phyloP scores from a whole-genome alignment of 2,797 vertebrate genomes.

The Acanthopagrus latus region DNA sequence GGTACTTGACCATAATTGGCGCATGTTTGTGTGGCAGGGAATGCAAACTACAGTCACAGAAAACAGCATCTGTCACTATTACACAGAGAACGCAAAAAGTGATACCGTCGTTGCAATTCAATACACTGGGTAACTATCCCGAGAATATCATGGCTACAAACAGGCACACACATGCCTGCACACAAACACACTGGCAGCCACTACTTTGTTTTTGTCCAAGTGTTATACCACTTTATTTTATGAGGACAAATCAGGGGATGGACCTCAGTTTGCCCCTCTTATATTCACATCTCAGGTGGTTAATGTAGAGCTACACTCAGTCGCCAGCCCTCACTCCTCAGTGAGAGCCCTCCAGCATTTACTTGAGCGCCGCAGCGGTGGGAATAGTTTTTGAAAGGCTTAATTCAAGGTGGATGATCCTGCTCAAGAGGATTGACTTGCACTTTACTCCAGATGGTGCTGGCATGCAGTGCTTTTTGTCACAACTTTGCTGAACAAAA shows the following conservation, averaged over 20 bases:
- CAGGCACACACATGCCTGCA: neutral
- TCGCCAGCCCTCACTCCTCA: neutral
- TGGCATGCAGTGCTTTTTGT: conserved; percentile 8
- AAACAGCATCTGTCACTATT: neutral
- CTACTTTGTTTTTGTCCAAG: neutral
- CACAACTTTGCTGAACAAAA: conserved; percentile 30
- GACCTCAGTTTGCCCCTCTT: neutral
- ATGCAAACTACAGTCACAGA: neutral
- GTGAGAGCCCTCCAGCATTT: conserved; percentile 33
- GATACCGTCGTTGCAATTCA: neutral
- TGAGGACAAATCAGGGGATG: conserved; percentile 6
- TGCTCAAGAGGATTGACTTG: conserved; percentile 33
- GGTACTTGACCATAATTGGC: neutral
- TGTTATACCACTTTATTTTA: conserved; percentile 6
- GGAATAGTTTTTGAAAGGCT: conserved; percentile 38
- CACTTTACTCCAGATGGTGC: conserved; percentile 27
- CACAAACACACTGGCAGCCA: neutral
- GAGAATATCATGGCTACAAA: neutral
- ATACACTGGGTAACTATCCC: neutral
- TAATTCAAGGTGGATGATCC: conserved; percentile 49
- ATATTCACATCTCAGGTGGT: conserved; percentile 18
- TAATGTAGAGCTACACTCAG: conserved; percentile 23
- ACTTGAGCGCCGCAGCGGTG: conserved; percentile 16
- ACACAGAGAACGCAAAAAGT: neutral
- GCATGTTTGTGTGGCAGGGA: neutral